Evolutionary conservation across 1,140 invertebrate species (phyloP).

Genomic region (Brachionus paranguensis): DNA sequence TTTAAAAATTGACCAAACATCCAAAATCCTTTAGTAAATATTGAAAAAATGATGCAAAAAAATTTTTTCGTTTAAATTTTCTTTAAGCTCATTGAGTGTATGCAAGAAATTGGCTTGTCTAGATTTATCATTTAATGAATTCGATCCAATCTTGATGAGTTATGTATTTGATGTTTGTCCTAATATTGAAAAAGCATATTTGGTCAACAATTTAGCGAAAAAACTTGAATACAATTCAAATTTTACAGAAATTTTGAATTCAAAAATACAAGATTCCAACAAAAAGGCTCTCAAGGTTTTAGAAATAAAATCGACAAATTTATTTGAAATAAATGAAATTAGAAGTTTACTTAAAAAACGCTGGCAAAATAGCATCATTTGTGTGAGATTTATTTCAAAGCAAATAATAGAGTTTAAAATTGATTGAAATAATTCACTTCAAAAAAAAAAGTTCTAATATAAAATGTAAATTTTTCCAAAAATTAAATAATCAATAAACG

Average conservation of each 20-base stretch:
- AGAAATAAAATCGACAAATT: not conserved
- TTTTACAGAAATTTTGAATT: not conserved
- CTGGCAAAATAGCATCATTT: conserved; percentile 26
- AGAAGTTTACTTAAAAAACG: not conserved
- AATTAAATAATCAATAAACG: not conserved
- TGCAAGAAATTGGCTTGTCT: not conserved
- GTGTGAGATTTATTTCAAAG: not conserved
- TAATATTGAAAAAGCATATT: not conserved
- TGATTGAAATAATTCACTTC: not conserved
- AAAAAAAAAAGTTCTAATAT: not conserved
- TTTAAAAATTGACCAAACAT: not conserved
- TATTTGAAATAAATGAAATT: not conserved
- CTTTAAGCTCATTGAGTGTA: not conserved
- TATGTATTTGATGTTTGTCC: not conserved
- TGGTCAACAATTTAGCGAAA: not conserved
- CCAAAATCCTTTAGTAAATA: conserved; percentile 14
- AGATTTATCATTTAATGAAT: conserved; percentile 11
- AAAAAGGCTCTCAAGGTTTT: not conserved
- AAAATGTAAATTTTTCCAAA: not conserved
- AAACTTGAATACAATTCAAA: not conserved
- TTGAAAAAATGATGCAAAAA: not conserved
- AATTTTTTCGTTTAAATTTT: not conserved
- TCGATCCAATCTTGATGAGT: not conserved
- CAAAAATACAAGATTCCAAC: not conserved
- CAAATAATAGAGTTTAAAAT: not conserved